Percentiles rank a stretch among this genome's conserved stretches.
Conservation (phyloP, 2,888 invertebrate genomes). For the Clanis bilineata region DNA sequence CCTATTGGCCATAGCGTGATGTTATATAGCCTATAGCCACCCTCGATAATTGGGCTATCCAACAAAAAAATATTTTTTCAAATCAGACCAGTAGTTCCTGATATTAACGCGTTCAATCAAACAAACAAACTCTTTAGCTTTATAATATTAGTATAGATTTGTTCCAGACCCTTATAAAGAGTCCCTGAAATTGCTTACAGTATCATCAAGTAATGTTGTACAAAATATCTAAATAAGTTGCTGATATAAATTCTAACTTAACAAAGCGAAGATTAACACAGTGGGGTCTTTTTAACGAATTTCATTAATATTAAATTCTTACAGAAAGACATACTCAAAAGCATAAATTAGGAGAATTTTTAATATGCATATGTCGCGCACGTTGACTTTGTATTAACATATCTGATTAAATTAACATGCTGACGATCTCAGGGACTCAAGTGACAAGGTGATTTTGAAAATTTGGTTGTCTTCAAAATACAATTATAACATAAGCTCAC, state of each 20-base stretch:
- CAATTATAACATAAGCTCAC: too few relatives aligned
- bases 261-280: constrained; percentile 2
- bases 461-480: too few relatives aligned
- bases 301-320: background rate
- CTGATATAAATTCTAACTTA: constrained; percentile 7
- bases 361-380: background rate
- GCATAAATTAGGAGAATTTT: background rate
- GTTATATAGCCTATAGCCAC: too few relatives aligned
- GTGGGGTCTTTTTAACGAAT: constrained; percentile 1
- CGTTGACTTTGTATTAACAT: background rate
- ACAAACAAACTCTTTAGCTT: too few relatives aligned
- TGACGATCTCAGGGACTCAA: too few relatives aligned
- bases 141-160: too few relatives aligned
- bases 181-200: background rate
- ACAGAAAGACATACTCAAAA: background rate
- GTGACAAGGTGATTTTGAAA: too few relatives aligned
- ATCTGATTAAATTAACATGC: background rate
- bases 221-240: background rate
- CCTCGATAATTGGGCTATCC: too few relatives aligned
- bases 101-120: too few relatives aligned
- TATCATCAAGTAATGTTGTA: background rate
- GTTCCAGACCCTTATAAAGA: background rate
- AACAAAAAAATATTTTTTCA: too few relatives aligned
- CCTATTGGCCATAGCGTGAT: too few relatives aligned
- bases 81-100: too few relatives aligned